These are phyloP conservation scores for Hippopotamyrus pictus DNA, from an alignment of 2,797 vertebrate genomes.

Conservation along the genomic window DNA sequence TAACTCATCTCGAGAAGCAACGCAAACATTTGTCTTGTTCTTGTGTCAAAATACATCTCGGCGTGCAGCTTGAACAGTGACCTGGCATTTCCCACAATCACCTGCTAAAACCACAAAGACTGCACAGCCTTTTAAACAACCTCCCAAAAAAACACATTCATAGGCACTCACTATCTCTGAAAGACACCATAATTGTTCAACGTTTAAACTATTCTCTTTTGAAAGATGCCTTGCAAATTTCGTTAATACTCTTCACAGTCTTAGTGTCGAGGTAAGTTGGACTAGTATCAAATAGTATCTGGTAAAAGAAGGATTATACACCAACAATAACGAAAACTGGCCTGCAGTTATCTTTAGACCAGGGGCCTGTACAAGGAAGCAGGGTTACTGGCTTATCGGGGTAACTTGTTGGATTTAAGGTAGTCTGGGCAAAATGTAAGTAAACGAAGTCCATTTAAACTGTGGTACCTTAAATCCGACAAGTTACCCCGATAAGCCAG, in stretches of 20 bases:
- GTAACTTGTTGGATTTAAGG: neutral
- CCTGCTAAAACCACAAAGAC: neutral
- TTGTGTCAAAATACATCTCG: neutral
- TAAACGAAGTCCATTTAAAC: too few species aligned
- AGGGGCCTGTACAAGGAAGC: neutral
- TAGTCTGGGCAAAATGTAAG: too few species aligned
- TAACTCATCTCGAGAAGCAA: neutral
- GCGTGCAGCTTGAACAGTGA: neutral
- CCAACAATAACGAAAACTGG: neutral
- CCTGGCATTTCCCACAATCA: neutral
- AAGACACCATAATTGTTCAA: neutral
- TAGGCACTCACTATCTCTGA: neutral
- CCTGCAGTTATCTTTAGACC: neutral
- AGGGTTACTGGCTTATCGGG: neutral
- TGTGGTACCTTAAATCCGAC: neutral
- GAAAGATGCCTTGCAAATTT: neutral
- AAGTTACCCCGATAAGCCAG: neutral
- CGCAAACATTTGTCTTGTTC: neutral
- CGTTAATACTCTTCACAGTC: neutral
- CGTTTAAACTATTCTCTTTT: neutral
- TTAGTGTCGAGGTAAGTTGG: neutral
- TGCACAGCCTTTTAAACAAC: neutral
- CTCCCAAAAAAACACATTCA: neutral
- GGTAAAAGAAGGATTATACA: neutral
- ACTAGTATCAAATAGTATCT: neutral